A percentile compares a stretch with the other conserved stretches of the same genome.
Conservation (phyloP, 2,113 vertebrate species). For the Microcebus murinus region DNA sequence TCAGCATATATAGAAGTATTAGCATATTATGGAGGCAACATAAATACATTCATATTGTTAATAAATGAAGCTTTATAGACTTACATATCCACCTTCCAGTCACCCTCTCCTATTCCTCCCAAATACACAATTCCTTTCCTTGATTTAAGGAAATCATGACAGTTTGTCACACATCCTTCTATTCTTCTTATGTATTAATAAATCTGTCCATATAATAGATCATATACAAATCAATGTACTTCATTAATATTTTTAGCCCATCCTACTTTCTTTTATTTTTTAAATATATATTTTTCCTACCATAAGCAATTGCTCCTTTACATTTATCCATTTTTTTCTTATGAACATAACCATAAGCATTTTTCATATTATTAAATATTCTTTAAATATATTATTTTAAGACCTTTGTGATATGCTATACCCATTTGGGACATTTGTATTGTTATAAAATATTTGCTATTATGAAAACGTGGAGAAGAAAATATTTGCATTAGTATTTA, state of each 20-base stretch:
- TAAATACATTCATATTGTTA: neutral
- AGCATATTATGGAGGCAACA: neutral
- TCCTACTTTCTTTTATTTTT: neutral
- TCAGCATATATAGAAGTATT: neutral
- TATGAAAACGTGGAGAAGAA: neutral
- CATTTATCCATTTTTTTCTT: neutral
- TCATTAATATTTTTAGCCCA: neutral
- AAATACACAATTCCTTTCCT: neutral
- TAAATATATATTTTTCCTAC: neutral
- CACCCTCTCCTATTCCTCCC: neutral
- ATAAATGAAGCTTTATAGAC: neutral
- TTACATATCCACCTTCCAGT: neutral
- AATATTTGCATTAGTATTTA: neutral
- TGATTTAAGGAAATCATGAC: neutral
- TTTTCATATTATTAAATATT: neutral
- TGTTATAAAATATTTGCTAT: neutral
- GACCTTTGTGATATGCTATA: neutral
- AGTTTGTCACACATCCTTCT: neutral
- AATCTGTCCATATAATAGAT: neutral
- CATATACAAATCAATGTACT: neutral
- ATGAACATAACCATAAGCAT: neutral
- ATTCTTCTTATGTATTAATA: neutral
- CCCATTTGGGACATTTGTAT: neutral
- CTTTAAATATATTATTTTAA: neutral
- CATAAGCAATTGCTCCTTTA: neutral